Percentiles rank a stretch among this genome's conserved stretches.
phyloP scores from a whole-genome alignment of 2,113 vertebrate species.

The Butorides virescens region DNA sequence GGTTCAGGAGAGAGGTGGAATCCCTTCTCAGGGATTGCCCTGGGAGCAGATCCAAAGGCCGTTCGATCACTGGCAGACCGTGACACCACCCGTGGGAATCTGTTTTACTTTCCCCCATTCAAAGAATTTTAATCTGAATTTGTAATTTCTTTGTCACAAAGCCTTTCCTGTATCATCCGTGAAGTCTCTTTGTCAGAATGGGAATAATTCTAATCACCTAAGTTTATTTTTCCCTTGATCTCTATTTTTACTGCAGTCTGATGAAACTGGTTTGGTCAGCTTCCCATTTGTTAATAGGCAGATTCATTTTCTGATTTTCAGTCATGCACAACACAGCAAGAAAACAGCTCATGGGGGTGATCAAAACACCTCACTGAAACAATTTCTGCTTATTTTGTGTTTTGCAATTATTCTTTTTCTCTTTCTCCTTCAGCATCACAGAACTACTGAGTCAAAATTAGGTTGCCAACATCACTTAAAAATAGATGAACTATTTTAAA shows the following conservation, averaged over 20 bases:
- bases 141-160: neutral
- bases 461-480: slow-evolving; percentile 40
- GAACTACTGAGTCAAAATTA: slow-evolving; percentile 38
- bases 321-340: slow-evolving; percentile 19
- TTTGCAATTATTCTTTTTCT: slow-evolving; percentile 18
- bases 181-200: neutral
- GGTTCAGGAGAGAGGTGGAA: neutral
- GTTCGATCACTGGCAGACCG: rapidly evolving
- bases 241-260: neutral
- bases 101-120: neutral
- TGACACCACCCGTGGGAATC: neutral
- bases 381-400: slow-evolving; percentile 44
- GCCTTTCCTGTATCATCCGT: neutral
- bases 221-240: slow-evolving; percentile 11
- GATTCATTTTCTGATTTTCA: slow-evolving; percentile 54
- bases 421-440: neutral
- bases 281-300: slow-evolving; percentile 15
- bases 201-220: slow-evolving; percentile 34
- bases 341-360: slow-evolving; percentile 22
- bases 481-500: slow-evolving; percentile 33
- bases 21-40: neutral
- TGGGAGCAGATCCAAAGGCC: neutral
- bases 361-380: slow-evolving; percentile 58
- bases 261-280: slow-evolving; percentile 19
- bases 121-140: neutral